Evolutionary conservation across 2,113 vertebrate species (phyloP).

Genomic region (Chionis minor): DNA sequence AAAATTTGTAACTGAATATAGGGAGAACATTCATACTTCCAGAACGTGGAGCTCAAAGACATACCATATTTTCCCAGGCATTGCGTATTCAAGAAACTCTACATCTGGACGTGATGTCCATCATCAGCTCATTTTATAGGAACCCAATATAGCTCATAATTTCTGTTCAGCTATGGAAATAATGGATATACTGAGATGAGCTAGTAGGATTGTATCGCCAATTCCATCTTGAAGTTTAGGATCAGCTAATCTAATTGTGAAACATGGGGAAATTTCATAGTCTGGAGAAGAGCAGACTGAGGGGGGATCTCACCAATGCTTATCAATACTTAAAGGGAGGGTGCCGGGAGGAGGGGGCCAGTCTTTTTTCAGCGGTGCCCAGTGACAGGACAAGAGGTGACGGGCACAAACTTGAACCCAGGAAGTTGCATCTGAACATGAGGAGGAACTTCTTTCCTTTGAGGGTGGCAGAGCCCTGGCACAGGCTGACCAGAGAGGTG

Average conservation of each 20-base stretch:
- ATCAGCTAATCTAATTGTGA: neutral
- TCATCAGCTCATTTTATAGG: neutral
- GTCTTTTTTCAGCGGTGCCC: too few relatives aligned
- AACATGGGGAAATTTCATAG: neutral
- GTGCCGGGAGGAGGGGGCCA: too few relatives aligned
- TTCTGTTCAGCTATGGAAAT: neutral
- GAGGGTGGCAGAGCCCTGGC: too few relatives aligned
- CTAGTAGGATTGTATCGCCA: neutral
- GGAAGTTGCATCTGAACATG: too few relatives aligned
- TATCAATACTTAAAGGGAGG: too few relatives aligned
- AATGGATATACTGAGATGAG: neutral
- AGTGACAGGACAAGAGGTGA: too few relatives aligned
- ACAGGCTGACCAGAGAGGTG: too few relatives aligned
- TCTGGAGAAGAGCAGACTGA: too few relatives aligned
- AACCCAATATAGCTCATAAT: neutral
- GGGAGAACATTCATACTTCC: neutral
- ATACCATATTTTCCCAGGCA: neutral
- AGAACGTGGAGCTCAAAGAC: neutral
- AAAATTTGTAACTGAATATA: neutral
- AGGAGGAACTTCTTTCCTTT: too few relatives aligned
- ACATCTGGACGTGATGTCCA: too few relatives aligned
- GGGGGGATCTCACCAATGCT: too few relatives aligned
- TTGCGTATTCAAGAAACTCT: neutral
- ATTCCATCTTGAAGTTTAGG: neutral
- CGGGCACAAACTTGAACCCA: too few relatives aligned